Evolutionary conservation across 2,113 vertebrate species (phyloP).

Genomic region (Trichechus manatus): DNA sequence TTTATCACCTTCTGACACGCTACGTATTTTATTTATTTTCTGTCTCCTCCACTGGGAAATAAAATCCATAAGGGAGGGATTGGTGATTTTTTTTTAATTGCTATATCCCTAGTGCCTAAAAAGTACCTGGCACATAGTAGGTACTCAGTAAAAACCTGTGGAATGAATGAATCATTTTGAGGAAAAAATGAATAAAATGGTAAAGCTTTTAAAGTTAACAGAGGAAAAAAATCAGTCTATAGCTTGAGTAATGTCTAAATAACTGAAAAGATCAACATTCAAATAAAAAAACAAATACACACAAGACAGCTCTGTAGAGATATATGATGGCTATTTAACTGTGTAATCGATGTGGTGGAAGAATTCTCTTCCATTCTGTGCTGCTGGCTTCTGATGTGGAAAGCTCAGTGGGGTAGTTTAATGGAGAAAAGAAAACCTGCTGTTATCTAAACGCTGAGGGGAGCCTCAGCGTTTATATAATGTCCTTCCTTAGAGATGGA

Average conservation of each 20-base stretch:
- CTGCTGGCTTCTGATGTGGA: background rate
- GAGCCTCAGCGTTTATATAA: background rate
- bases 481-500: background rate
- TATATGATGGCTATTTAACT: background rate
- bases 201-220: constrained; percentile 21
- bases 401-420: background rate
- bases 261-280: constrained; percentile 32
- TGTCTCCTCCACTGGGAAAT: background rate
- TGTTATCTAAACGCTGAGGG: background rate
- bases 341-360: background rate
- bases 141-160: background rate
- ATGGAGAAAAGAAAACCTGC: background rate
- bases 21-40: background rate
- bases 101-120: background rate
- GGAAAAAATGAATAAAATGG: constrained; percentile 41
- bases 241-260: constrained; percentile 33
- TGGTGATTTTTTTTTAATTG: background rate
- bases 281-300: background rate
- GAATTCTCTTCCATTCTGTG: background rate
- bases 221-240: background rate
- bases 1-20: background rate
- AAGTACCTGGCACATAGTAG: background rate
- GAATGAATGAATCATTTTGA: background rate
- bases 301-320: background rate
- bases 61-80: background rate